A percentile compares a stretch with the other conserved stretches of the same genome.
Evolutionary conservation across 1,140 invertebrate species (phyloP).

Genomic region (Macrobrachium nipponense): DNA sequence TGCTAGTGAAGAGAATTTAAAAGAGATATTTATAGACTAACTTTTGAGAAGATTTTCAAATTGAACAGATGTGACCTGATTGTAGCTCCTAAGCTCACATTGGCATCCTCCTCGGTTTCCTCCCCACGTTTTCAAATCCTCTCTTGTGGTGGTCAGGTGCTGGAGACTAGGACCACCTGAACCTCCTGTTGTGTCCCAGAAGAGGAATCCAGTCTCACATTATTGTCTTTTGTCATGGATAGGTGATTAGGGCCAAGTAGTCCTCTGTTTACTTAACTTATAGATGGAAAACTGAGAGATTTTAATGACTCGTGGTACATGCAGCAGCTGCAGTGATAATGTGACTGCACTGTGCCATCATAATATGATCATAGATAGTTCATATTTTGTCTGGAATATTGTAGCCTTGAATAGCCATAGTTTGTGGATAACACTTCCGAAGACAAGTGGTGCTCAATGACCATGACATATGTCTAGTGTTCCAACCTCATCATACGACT

Average conservation of each 20-base stretch:
- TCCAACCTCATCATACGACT: constrained; percentile 30
- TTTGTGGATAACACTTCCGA: constrained; percentile 52
- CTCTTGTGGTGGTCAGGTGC: constrained; percentile 40
- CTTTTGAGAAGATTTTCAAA: no score
- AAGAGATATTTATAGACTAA: no score
- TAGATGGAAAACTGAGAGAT: constrained; percentile 31
- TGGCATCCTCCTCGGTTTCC: constrained; percentile 1
- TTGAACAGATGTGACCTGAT: no score
- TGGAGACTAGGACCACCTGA: constrained; percentile 34
- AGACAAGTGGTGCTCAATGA: constrained; percentile 53
- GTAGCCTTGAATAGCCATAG: constrained; percentile 43
- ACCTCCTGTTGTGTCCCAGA: constrained; percentile 46
- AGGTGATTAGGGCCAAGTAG: constrained; percentile 38
- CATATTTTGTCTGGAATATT: constrained; percentile 40
- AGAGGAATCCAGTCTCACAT: constrained; percentile 36
- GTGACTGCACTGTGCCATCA: constrained; percentile 37
- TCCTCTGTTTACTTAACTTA: constrained; percentile 32
- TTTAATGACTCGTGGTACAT: constrained; percentile 34
- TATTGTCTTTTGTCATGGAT: constrained; percentile 35
- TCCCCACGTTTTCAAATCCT: constrained; percentile 41
- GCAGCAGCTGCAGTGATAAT: constrained; percentile 28
- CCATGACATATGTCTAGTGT: constrained; percentile 42
- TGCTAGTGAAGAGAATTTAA: no score
- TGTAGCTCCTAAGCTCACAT: not conserved
- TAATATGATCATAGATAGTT: constrained; percentile 43